Evolutionary conservation across 2,888 invertebrate species (phyloP), one percentile per base, ranked within the genome.

Genomic region (Muschampia plurimacula): DNA sequence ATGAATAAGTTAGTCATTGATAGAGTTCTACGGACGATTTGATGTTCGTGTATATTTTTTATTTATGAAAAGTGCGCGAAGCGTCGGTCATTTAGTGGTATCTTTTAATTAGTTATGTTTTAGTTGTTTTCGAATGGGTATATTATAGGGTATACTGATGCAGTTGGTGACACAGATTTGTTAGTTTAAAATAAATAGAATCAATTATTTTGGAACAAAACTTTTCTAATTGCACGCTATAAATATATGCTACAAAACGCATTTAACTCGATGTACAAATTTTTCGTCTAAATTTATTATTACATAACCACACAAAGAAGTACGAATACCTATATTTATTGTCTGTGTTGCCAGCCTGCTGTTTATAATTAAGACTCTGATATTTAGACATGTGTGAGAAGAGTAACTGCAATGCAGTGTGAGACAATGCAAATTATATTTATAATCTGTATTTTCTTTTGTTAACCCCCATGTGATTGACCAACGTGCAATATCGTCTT

Each of bases 401-500:
- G 75, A 77, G 84, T 85, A 84, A 83, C 84, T 86, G 86, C 85
- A 85, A 85, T 86, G 86, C 85, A 85, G 85, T 86, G 81, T 79
- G 75, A 78, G 76, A 79, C 79, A 81, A 83, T 82, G 83, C 82
- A 82, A 80, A 79, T 79, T 78, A 79, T 79, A 75, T 80, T 79
- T 79, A 76, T 77, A 77, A 73, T 75, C 72, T 78, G 72, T 76
- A 73, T 78, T 79, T 84, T 82, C 80, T 76, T 78, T 79, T 82
- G 79, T 76, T 78, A 78, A 76, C 77, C 76, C 80, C 79, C 75
- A 57, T 82, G 79, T 82, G 81, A 81, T 81, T 77, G 73, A 77
- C 73, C 71, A 73, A 75, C 69, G 64, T 74, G 39, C 69, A 76
- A 64, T 67, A 66, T 66, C 36, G 49, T 59, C 44, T 57, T 59